Conservation (phyloP, 2,113 vertebrate species). For the Oryctolagus cuniculus region mOryCun1.1 NC_091437.1:57227001-57227500, state of each 20-base stretch:
- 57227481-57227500: background rate
- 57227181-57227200: background rate
- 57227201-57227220: background rate
- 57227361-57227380: constrained; percentile 28
- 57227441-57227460: constrained; percentile 77
- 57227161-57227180: background rate
- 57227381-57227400: constrained; percentile 68
- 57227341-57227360: background rate
- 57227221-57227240: background rate
- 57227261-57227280: fast-evolving
- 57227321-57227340: background rate
- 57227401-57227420: background rate
- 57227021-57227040: background rate
- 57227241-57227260: background rate
- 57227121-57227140: background rate
- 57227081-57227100: background rate
- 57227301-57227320: background rate
- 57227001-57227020: fast-evolving
- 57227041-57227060: background rate
- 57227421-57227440: constrained; percentile 53
- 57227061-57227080: background rate
- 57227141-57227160: background rate
- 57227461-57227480: background rate
- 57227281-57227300: background rate
- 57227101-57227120: background rate